Evolutionary conservation across 2,113 vertebrate species (phyloP).

Genomic region (Eidolon helvum): DNA sequence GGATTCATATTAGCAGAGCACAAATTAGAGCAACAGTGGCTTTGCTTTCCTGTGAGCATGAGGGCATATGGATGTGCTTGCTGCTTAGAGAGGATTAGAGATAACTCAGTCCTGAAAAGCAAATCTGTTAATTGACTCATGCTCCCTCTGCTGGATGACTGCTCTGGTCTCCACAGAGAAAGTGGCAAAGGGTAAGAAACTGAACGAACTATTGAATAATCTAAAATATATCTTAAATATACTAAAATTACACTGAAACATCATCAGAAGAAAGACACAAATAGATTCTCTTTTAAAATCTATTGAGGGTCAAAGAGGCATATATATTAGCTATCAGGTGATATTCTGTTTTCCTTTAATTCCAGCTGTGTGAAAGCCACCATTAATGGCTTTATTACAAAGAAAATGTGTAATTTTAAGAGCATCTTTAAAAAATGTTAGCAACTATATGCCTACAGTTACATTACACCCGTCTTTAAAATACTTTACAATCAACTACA

Average conservation of each 20-base stretch:
- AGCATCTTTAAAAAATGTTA: neutral
- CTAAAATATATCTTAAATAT: neutral
- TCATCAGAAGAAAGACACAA: neutral
- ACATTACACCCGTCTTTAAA: neutral
- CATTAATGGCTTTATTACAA: neutral
- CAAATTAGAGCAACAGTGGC: neutral
- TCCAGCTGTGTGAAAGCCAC: neutral
- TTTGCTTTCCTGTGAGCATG: neutral
- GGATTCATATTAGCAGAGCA: neutral
- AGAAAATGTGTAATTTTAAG: neutral
- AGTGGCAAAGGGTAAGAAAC: neutral
- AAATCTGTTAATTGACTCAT: constrained; percentile 34
- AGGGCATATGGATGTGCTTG: rapidly evolving
- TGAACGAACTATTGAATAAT: neutral
- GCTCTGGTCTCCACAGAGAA: neutral
- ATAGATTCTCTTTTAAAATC: neutral
- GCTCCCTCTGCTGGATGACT: constrained; percentile 50
- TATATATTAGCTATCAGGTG: neutral
- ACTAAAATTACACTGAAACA: neutral
- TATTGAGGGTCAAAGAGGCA: neutral
- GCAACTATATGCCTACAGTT: neutral
- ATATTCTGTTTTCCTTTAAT: neutral
- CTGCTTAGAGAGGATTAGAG: rapidly evolving
- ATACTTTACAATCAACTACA: neutral
- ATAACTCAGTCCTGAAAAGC: neutral